Evolutionary conservation across 2,888 invertebrate genomes (phyloP).

Genomic region (Tetragonisca angustula): DNA sequence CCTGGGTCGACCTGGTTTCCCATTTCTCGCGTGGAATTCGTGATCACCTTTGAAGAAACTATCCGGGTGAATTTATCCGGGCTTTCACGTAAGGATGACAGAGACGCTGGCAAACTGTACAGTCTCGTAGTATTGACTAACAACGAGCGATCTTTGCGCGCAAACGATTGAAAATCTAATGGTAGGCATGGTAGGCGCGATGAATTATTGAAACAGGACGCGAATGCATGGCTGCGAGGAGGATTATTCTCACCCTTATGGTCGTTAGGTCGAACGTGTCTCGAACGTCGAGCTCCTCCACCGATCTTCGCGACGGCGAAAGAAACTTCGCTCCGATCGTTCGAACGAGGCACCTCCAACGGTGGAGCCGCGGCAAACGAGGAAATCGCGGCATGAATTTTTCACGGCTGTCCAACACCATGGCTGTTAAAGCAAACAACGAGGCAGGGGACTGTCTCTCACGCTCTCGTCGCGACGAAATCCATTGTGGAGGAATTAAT

Average conservation of each 20-base stretch:
- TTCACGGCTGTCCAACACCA: slow-evolving; percentile 48
- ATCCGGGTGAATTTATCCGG: too few species aligned
- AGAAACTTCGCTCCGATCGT: slow-evolving; percentile 11
- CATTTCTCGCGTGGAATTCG: background rate
- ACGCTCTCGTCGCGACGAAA: slow-evolving; percentile 66
- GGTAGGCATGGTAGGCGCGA: background rate
- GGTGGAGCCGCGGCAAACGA: background rate
- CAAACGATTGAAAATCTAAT: background rate
- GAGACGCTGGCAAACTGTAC: background rate
- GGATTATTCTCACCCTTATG: background rate
- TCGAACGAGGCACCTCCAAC: slow-evolving; percentile 21
- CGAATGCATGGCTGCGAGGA: background rate
- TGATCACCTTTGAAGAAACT: background rate
- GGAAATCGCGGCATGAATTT: slow-evolving; percentile 53
- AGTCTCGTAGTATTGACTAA: background rate
- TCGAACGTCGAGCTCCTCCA: background rate
- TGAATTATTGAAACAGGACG: background rate
- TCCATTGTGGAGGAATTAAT: slow-evolving; percentile 66
- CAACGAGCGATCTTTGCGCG: background rate
- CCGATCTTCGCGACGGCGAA: background rate
- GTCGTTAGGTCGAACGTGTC: background rate
- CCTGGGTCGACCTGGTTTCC: background rate
- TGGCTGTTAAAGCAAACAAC: slow-evolving; percentile 30
- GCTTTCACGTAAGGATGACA: background rate
- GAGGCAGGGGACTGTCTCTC: slow-evolving; percentile 55